Percentiles rank a stretch among this genome's conserved stretches.
phyloP scores from a whole-genome alignment of 2,113 vertebrate species.

The Ifrita kowaldi region DNA sequence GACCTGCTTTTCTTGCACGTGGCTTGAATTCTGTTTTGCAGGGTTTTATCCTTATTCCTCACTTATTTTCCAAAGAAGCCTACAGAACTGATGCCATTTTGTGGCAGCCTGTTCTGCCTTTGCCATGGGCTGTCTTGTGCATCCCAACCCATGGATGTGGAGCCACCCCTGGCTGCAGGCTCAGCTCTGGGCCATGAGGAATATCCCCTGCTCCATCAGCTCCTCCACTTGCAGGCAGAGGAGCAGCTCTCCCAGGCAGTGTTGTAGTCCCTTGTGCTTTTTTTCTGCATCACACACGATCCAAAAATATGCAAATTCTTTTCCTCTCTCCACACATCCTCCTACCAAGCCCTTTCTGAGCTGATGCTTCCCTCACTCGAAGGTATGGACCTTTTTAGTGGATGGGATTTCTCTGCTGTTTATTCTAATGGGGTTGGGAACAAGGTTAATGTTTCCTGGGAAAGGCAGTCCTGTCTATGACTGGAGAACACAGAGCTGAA shows the following conservation, averaged over 20 bases:
- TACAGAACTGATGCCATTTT: accelerated
- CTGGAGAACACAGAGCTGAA: neutral
- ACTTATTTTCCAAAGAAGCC: neutral
- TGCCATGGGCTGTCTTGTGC: accelerated
- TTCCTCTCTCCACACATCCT: neutral
- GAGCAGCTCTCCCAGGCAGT: accelerated
- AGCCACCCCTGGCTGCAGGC: neutral
- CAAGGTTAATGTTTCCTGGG: neutral
- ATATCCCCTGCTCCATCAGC: neutral
- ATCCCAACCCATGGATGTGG: accelerated
- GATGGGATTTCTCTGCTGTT: neutral
- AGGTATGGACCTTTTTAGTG: neutral
- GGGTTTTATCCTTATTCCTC: neutral
- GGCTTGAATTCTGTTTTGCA: neutral
- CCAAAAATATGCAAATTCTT: neutral
- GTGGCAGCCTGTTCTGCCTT: neutral
- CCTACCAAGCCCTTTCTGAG: neutral
- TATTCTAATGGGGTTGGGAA: neutral
- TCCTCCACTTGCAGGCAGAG: neutral
- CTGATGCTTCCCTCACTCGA: neutral
- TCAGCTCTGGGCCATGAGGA: neutral
- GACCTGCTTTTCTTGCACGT: neutral
- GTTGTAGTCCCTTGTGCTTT: neutral
- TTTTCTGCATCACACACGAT: neutral
- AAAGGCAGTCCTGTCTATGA: neutral